phyloP scores from a whole-genome alignment of 2,113 vertebrate species.

The Fregetta grallaria region DNA sequence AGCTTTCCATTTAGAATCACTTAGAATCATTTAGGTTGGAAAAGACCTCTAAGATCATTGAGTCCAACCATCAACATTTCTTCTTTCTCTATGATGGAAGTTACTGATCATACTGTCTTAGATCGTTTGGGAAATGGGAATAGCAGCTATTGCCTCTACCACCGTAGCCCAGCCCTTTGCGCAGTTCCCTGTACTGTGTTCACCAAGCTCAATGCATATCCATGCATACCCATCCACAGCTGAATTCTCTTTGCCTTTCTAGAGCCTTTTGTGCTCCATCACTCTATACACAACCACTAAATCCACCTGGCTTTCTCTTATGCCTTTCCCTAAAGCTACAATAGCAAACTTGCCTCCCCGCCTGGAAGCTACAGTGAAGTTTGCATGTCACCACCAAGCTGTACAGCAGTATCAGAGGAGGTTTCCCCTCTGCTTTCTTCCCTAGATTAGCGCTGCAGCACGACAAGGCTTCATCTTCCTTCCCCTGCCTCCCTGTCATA shows the following conservation, averaged over 20 bases:
- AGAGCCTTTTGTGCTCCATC: neutral
- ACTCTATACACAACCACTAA: neutral
- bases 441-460: neutral
- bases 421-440: neutral
- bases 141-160: neutral
- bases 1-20: neutral
- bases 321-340: neutral
- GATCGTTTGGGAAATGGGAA: neutral
- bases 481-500: neutral
- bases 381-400: neutral
- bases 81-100: neutral
- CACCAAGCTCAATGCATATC: no score
- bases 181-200: neutral
- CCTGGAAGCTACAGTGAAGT: no score
- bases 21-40: no score
- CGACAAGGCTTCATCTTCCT: neutral
- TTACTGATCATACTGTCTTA: neutral
- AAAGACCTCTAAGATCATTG: no score
- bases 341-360: fast-evolving
- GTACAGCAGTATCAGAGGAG: neutral
- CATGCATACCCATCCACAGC: neutral
- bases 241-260: neutral
- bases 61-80: neutral
- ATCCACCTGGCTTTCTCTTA: neutral
- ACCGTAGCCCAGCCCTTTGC: neutral